These are phyloP conservation scores for Poecilia velifera DNA, from an alignment of 2,797 vertebrate species.

Conservation along the genomic window DNA sequence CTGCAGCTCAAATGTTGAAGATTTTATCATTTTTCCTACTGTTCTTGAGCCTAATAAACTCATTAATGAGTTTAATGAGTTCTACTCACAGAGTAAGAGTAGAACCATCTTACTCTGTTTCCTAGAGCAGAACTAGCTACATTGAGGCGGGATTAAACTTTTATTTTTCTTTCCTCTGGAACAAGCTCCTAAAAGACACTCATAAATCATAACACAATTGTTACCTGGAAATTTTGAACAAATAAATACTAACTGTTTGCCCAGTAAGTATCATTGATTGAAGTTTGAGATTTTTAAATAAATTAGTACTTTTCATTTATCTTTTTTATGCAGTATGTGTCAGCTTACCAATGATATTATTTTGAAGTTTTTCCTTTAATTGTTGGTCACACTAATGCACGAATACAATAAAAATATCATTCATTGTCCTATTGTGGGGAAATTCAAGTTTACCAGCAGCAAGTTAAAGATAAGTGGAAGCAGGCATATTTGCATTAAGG, in stretches of 20 bases:
- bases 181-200: background rate
- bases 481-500: background rate
- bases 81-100: too few relatives aligned
- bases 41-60: background rate
- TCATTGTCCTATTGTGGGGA: background rate
- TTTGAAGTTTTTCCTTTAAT: background rate
- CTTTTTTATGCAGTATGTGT: background rate
- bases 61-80: background rate
- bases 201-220: background rate
- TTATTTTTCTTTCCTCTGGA: background rate
- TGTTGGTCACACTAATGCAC: too few relatives aligned
- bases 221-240: background rate
- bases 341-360: background rate
- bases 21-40: background rate
- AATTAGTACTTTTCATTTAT: background rate
- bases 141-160: background rate
- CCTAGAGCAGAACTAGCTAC: background rate
- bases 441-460: background rate
- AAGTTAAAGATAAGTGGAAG: background rate
- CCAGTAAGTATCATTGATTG: background rate
- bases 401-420: background rate
- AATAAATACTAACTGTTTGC: background rate
- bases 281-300: background rate
- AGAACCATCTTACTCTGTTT: background rate
- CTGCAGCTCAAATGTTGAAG: background rate